Conservation (phyloP, 2,113 vertebrate species). For the Crocuta crocuta region DNA sequence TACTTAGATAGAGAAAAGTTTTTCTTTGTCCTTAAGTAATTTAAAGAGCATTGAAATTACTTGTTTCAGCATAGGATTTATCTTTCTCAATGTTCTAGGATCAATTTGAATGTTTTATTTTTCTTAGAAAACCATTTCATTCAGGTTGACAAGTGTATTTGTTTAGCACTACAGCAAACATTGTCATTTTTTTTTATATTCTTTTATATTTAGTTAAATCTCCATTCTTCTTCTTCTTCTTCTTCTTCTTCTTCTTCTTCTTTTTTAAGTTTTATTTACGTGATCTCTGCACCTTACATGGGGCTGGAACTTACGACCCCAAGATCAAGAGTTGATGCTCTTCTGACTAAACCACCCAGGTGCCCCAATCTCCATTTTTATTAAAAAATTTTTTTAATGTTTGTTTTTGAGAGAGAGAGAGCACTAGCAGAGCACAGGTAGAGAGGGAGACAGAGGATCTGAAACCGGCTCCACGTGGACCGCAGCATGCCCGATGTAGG, state of each 20-base stretch:
- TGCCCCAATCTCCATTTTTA: background rate
- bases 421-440: too few species aligned
- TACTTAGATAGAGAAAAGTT: background rate
- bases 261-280: background rate
- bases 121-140: slow-evolving; percentile 53
- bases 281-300: background rate
- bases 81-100: background rate
- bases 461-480: too few species aligned
- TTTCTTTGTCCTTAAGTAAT: slow-evolving; percentile 2
- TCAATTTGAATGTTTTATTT: slow-evolving; percentile 49
- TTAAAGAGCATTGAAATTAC: slow-evolving; percentile 10
- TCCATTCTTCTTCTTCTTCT: background rate
- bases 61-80: background rate
- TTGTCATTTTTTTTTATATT: slow-evolving; percentile 1
- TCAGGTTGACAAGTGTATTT: background rate
- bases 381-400: background rate
- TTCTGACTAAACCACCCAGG: background rate
- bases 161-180: background rate
- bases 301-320: background rate
- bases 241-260: background rate
- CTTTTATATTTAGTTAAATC: background rate
- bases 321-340: background rate
- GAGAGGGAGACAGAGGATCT: too few species aligned
- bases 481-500: too few species aligned
- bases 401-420: too few species aligned